Percentiles rank a stretch among this genome's conserved stretches.
Evolutionary conservation across 2,797 vertebrate genomes (phyloP).

Genomic region (Bovichtus variegatus): DNA sequence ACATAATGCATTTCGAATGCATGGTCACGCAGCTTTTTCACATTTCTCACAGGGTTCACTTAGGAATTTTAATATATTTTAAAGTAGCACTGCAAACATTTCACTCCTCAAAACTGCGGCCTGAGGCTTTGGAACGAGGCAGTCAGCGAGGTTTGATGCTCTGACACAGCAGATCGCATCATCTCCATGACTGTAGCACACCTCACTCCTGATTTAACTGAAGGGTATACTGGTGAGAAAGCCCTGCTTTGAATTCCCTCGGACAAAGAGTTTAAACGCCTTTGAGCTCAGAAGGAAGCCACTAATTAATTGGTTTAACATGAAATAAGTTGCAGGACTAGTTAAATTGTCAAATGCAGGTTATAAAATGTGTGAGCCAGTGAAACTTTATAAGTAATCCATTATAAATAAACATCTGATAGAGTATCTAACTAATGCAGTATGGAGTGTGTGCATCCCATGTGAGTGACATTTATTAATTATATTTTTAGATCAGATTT

Average conservation of each 20-base stretch:
- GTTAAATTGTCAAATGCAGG: not conserved
- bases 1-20: constrained; percentile 1
- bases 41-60: constrained; percentile 17
- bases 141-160: constrained; percentile 18
- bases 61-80: constrained; percentile 44
- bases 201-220: constrained; percentile 17
- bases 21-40: constrained; percentile 28
- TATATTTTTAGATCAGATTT: too few relatives aligned
- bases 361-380: not conserved
- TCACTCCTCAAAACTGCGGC: constrained; percentile 37
- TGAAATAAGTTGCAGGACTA: not conserved
- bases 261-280: not conserved
- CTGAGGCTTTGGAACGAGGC: constrained; percentile 19
- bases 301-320: not conserved
- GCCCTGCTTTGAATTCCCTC: not conserved
- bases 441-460: not conserved
- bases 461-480: not conserved
- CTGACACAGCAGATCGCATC: constrained; percentile 33
- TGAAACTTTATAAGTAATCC: not conserved
- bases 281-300: not conserved
- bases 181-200: constrained; percentile 24
- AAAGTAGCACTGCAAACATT: constrained; percentile 39
- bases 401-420: not conserved
- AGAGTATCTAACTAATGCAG: not conserved
- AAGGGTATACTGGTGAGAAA: constrained; percentile 1